phyloP scores from a whole-genome alignment of 1,140 invertebrate genomes.

The Bradynema listronoti region DNA sequence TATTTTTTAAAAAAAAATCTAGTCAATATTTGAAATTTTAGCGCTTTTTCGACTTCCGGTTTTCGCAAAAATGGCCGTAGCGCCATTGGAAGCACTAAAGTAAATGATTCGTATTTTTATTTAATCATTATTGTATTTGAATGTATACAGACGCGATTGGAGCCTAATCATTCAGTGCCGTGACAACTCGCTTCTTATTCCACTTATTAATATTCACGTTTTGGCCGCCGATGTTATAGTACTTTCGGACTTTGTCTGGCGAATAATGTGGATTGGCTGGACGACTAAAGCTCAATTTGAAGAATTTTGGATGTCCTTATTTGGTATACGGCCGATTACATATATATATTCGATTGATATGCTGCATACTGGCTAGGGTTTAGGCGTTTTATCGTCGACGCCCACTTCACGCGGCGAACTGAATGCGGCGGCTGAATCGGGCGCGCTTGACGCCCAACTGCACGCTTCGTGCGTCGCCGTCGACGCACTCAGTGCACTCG shows the following conservation, averaged over 20 bases:
- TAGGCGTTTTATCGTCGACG: constrained; percentile 40
- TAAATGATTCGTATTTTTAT: too few species aligned
- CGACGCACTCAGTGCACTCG: constrained; percentile 25
- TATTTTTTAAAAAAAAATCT: too few species aligned
- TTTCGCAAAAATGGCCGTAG: constrained; percentile 27
- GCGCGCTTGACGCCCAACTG: constrained; percentile 16
- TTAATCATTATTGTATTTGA: too few species aligned
- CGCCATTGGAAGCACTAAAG: constrained; percentile 31
- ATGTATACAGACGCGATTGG: constrained; percentile 38
- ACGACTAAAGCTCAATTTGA: constrained; percentile 29
- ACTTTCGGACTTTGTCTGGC: constrained; percentile 29
- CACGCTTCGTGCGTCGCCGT: constrained; percentile 30
- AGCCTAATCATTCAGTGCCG: constrained; percentile 6
- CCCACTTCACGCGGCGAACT: constrained; percentile 21
- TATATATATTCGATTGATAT: too few species aligned
- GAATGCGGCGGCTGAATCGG: not conserved
- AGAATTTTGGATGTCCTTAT: constrained; percentile 46
- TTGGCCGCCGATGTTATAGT: constrained; percentile 31
- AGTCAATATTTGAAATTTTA: too few species aligned
- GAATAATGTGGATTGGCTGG: constrained; percentile 38
- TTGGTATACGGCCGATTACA: too few species aligned
- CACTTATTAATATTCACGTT: constrained; percentile 38
- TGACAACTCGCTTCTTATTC: constrained; percentile 14
- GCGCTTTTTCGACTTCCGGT: constrained; percentile 33
- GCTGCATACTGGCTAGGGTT: too few species aligned